Percentiles rank a stretch among this genome's conserved stretches.
These are phyloP conservation scores for Sarcophaga peregrina DNA, from an alignment of 1,140 invertebrate species.

Conservation along the genomic window DNA sequence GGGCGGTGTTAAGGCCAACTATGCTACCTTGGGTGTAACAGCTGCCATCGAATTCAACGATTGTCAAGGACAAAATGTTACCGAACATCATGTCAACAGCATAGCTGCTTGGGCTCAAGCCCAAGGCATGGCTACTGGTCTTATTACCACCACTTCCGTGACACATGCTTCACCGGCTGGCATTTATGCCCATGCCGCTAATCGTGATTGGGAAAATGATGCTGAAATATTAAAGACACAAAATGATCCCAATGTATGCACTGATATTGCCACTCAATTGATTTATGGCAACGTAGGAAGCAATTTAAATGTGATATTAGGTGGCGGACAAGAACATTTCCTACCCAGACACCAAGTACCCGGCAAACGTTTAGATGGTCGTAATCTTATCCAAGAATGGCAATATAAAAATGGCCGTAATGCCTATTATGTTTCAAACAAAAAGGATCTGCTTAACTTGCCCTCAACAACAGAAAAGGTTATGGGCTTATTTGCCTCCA, in stretches of 20 bases:
- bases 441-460: slow-evolving; percentile 66
- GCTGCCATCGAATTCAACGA: slow-evolving; percentile 71
- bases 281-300: slow-evolving; percentile 74
- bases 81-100: slow-evolving; percentile 71
- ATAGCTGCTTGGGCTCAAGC: slow-evolving; percentile 79
- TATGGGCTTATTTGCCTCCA: slow-evolving; percentile 69
- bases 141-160: slow-evolving; percentile 82
- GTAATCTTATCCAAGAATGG: slow-evolving; percentile 80
- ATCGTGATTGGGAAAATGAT: slow-evolving; percentile 84
- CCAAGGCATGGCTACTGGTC: slow-evolving; percentile 74
- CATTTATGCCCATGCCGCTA: slow-evolving; percentile 78
- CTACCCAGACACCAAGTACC: slow-evolving; percentile 61
- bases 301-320: slow-evolving; percentile 76
- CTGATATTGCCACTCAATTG: slow-evolving; percentile 81
- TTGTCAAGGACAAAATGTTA: slow-evolving; percentile 69
- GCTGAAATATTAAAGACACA: slow-evolving; percentile 68
- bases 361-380: slow-evolving; percentile 73
- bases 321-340: slow-evolving; percentile 80
- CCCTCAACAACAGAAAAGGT: slow-evolving; percentile 65
- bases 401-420: slow-evolving; percentile 67
- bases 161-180: slow-evolving; percentile 83
- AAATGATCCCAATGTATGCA: slow-evolving; percentile 67
- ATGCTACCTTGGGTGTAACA: slow-evolving; percentile 78
- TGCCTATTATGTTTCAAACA: slow-evolving; percentile 75
- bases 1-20: slow-evolving; percentile 83